Base-by-base conservation (phyloP, 2,113 vertebrate species). In the Choloepus hoffmanni region DNA sequence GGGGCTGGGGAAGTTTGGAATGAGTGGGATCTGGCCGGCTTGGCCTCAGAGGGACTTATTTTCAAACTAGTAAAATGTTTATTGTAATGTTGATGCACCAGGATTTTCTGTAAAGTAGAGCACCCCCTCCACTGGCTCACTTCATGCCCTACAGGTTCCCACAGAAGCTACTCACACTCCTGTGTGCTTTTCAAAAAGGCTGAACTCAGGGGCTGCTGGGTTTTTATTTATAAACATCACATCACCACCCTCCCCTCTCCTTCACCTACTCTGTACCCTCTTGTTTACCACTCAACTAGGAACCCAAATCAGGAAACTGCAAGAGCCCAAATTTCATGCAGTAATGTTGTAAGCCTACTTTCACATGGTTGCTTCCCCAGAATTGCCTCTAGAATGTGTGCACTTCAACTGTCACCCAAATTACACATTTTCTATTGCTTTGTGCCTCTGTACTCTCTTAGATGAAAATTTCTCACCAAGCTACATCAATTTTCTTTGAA, bases 161-260 rank as follows among this genome's bases (percentile, higher is more conserved):
- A 74, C 92, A n/a, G 48, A 87, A 55, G 53, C 36, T 78, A 60
- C 58, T 92, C 86, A 11, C 48, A 74, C n/a, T 65, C 45, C 4
- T 15, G 7, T 2, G 86, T 74, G 60, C 40, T 33, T 90, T 96
- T 82, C 81, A 81, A 95, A 95, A 79, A 26, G 70, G 50, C 72
- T 48, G 36, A 81, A 67, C 81, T 60, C 62, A 28, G 23, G 62
- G 58, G 28, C 48, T 67, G 23, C 78, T 24, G 76, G 84, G 81
- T 93, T 94, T 96, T 96, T 91, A 92, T 96, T 95, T 77, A 68
- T 95, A 77, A 91, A 81, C 12, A 33, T 53, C 85, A 60, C 76
- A 65, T 86, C 74, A 53, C 19, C 86, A 30, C 55, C 76, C 19
- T 43, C 4, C 55, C 45, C 3, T 78, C 55, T 53, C 50, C 50